A percentile compares a stretch with the other conserved stretches of the same genome.
phyloP scores from a whole-genome alignment of 2,797 vertebrate species.

The Pitangus sulphuratus region DNA sequence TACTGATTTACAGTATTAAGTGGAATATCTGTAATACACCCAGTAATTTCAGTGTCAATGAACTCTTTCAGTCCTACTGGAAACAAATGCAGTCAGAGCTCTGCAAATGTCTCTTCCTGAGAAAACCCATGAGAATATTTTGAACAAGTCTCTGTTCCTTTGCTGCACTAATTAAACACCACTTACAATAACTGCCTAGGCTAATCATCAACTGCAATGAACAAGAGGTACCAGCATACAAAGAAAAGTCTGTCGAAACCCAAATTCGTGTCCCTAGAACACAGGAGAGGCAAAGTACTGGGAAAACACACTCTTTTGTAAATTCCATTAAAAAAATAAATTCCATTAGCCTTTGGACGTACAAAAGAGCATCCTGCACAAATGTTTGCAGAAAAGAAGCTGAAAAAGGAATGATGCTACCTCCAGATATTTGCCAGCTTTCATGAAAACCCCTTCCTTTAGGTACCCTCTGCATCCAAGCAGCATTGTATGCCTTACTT shows the following conservation, averaged over 20 bases:
- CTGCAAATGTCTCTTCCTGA: not conserved
- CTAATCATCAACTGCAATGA: conserved; percentile 26
- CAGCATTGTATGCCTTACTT: not conserved
- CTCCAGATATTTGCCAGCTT: not conserved
- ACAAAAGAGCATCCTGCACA: not conserved
- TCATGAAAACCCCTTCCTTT: not conserved
- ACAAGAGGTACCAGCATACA: conserved; percentile 12
- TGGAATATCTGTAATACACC: not conserved
- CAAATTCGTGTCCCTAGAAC: not conserved
- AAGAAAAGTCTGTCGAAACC: not conserved
- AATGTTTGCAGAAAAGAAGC: not conserved
- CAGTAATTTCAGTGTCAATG: not conserved
- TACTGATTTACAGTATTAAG: not conserved
- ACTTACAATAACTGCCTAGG: conserved; percentile 25
- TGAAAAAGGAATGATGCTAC: not conserved
- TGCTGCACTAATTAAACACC: conserved; percentile 50
- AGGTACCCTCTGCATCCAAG: not conserved
- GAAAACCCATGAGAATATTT: not conserved
- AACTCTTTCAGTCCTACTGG: conserved; percentile 24
- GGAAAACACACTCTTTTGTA: not conserved
- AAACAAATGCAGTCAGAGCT: not conserved
- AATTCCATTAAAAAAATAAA: not conserved
- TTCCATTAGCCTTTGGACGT: not conserved
- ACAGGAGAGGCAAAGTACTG: not conserved
- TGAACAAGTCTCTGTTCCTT: conserved; percentile 26